Evolutionary conservation across 2,113 vertebrate genomes (phyloP).

Genomic region (Oncorhynchus mykiss): DNA sequence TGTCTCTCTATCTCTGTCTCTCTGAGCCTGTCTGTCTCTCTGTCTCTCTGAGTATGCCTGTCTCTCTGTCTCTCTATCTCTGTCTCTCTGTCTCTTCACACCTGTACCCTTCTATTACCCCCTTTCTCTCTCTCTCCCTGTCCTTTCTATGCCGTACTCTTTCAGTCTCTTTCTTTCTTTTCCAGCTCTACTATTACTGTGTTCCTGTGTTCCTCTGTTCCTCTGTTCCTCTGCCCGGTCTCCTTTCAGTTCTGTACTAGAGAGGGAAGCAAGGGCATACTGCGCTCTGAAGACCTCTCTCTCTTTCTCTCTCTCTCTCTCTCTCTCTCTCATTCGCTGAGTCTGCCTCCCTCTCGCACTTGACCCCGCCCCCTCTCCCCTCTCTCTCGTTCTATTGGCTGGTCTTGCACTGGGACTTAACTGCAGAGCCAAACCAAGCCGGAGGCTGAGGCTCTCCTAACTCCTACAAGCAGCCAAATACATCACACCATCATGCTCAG

Average conservation of each 20-base stretch:
- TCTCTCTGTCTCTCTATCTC: not conserved
- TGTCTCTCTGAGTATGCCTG: no score
- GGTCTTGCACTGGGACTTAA: not conserved
- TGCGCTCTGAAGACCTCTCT: conserved; percentile 9
- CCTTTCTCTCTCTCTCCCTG: conserved; percentile 7
- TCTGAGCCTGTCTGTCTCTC: no score
- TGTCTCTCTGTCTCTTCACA: conserved; percentile 5
- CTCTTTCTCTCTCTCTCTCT: conserved; percentile 10
- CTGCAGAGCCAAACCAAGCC: conserved; percentile 2
- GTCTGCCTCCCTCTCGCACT: conserved; percentile 4
- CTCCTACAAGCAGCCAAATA: no score
- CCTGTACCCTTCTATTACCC: not conserved
- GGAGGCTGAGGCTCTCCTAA: not conserved
- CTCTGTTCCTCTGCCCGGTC: conserved; percentile 28
- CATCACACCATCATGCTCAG: no score
- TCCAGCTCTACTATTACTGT: conserved; percentile 38
- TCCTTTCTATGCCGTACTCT: not conserved
- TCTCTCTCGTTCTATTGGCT: conserved; percentile 15
- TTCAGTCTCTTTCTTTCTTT: conserved; percentile 11
- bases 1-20: conserved; percentile 30
- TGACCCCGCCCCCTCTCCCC: conserved; percentile 1
- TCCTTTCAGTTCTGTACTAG: conserved; percentile 17
- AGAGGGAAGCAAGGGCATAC: conserved; percentile 62
- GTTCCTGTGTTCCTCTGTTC: conserved; percentile 42
- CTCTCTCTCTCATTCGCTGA: conserved; percentile 3